phyloP scores from a whole-genome alignment of 1,140 invertebrate species.

The Eurosta solidaginis region DNA sequence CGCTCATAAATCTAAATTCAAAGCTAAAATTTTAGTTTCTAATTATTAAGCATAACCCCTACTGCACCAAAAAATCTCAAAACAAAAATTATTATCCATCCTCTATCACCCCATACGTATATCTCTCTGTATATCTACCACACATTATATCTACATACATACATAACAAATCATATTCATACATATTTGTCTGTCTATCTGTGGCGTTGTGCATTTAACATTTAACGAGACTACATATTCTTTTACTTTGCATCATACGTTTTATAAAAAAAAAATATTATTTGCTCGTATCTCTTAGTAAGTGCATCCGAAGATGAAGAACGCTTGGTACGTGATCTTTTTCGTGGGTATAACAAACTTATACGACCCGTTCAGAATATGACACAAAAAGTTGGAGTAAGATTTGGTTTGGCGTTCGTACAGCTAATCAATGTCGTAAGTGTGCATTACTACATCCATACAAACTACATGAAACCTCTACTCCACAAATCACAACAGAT shows the following conservation, averaged over 20 bases:
- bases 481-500: too few relatives aligned
- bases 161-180: constrained; percentile 5
- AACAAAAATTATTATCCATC: neutral
- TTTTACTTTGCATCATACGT: constrained; percentile 19
- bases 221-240: neutral
- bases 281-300: constrained; percentile 42
- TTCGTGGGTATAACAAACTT: constrained; percentile 98
- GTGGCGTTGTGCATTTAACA: constrained; percentile 13
- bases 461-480: neutral
- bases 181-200: constrained; percentile 14
- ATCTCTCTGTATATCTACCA: neutral
- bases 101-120: neutral
- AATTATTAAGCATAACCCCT: too few relatives aligned
- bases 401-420: constrained; percentile 96
- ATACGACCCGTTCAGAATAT: constrained; percentile 98
- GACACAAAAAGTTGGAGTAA: constrained; percentile 94
- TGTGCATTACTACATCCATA: constrained; percentile 47
- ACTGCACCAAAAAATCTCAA: neutral
- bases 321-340: constrained; percentile 92
- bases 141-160: neutral
- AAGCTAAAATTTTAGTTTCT: too few relatives aligned
- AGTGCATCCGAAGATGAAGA: constrained; percentile 85
- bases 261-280: constrained; percentile 24
- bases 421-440: constrained; percentile 99
- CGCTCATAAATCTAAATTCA: too few relatives aligned